Evolutionary conservation across 2,888 invertebrate genomes (phyloP).

Genomic region (Drosophila cracens): DNA sequence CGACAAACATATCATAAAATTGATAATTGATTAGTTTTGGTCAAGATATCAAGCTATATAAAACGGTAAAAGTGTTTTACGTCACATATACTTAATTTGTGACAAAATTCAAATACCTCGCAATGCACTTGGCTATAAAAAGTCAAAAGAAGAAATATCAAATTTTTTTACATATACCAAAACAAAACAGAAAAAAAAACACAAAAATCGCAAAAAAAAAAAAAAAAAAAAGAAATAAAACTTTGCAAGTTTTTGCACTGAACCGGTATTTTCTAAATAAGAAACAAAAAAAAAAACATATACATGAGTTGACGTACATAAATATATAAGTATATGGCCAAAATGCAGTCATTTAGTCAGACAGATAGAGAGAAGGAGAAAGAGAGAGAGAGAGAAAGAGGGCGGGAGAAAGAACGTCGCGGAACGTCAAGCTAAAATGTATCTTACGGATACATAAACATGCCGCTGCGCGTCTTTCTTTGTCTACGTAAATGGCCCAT

Average conservation of each 20-base stretch:
- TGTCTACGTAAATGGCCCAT: conserved; percentile 80
- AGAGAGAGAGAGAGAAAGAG: conserved; percentile 5
- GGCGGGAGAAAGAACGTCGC: conserved; percentile 35
- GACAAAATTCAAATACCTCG: not conserved
- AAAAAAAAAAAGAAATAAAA: conserved; percentile 31
- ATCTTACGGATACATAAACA: conserved; percentile 78
- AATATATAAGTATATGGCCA: conserved; percentile 35
- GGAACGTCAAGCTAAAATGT: conserved; percentile 65
- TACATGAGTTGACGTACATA: conserved; percentile 19
- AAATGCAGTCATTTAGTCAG: conserved; percentile 57
- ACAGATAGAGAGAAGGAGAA: conserved; percentile 9
- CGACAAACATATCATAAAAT: not conserved
- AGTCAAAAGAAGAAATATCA: conserved; percentile 21
- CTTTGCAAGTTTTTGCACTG: conserved; percentile 60
- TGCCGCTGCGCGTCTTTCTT: conserved; percentile 61
- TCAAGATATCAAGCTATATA: not conserved
- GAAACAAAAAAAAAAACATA: conserved; percentile 1
- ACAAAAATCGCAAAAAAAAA: conserved; percentile 11
- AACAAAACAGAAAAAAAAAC: conserved; percentile 5
- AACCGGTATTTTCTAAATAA: conserved; percentile 66
- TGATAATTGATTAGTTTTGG: not conserved
- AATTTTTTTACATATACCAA: conserved; percentile 29
- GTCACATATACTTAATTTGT: not conserved
- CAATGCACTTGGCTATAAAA: conserved; percentile 12
- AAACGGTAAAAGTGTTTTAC: not conserved